Evolutionary conservation across 2,888 invertebrate genomes (phyloP).

Genomic region (Callyntrura guangdongensis): DNA sequence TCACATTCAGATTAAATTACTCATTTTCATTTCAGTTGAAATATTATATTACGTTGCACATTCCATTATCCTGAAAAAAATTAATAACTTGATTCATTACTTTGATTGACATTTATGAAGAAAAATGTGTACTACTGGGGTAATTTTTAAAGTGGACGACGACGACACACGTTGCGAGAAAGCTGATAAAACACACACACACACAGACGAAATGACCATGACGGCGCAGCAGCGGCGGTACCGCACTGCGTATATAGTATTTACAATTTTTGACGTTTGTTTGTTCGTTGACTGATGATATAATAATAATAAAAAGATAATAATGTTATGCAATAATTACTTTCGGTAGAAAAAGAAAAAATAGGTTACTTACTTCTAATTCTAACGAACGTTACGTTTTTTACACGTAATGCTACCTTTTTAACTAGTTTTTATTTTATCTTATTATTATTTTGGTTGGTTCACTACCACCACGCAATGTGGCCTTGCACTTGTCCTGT

Average conservation of each 20-base stretch:
- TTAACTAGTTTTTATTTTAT: conserved; percentile 18
- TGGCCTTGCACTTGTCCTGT: conserved; percentile 64
- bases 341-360: no score
- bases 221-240: neutral
- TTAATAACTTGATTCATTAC: neutral
- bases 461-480: no score
- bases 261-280: neutral
- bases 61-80: neutral
- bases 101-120: conserved; percentile 8
- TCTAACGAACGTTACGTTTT: neutral
- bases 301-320: no score
- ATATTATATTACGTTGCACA: no score
- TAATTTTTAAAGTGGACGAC: neutral
- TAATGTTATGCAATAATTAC: no score
- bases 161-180: neutral
- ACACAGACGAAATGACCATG: no score
- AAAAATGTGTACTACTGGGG: neutral
- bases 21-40: neutral
- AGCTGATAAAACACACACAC: neutral
- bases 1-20: neutral
- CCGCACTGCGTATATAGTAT: neutral
- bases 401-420: neutral
- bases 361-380: neutral
- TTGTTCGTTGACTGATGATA: no score
- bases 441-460: conserved; percentile 7